Evolutionary conservation across 2,113 vertebrate species (phyloP).

Genomic region (Oncorhynchus mykiss): DNA sequence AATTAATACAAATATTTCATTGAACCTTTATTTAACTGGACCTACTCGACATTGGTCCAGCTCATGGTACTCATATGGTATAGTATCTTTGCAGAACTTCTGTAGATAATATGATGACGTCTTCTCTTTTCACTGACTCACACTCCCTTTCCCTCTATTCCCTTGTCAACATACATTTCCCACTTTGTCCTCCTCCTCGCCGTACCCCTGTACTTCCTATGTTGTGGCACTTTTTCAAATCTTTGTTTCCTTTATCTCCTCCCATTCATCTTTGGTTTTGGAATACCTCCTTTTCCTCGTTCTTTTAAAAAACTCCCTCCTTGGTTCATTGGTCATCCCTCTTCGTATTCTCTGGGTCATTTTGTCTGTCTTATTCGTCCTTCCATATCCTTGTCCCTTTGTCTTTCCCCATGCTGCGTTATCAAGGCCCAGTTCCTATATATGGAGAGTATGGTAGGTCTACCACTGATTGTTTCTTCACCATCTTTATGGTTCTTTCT

Average conservation of each 20-base stretch:
- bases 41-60: too few species aligned
- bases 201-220: background rate
- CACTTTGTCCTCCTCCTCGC: background rate
- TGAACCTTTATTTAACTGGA: too few species aligned
- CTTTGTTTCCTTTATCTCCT: conserved; percentile 31
- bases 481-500: background rate
- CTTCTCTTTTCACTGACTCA: background rate
- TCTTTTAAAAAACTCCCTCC: background rate
- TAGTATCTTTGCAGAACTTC: background rate
- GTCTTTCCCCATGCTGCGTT: conserved; percentile 52
- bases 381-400: conserved; percentile 21
- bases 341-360: background rate
- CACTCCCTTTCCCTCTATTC: background rate
- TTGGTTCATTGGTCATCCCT: background rate
- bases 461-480: background rate
- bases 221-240: background rate
- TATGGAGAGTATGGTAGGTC: conserved; percentile 94
- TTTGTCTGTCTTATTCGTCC: conserved; percentile 13
- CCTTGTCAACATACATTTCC: conserved; percentile 3
- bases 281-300: background rate
- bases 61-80: too few species aligned
- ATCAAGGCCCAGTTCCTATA: conserved; percentile 81
- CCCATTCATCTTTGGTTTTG: background rate
- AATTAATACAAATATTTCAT: too few species aligned
- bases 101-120: background rate